These are phyloP conservation scores for Drosophila repletoides DNA, from an alignment of 1,140 invertebrate species.

Conservation along the genomic window DNA sequence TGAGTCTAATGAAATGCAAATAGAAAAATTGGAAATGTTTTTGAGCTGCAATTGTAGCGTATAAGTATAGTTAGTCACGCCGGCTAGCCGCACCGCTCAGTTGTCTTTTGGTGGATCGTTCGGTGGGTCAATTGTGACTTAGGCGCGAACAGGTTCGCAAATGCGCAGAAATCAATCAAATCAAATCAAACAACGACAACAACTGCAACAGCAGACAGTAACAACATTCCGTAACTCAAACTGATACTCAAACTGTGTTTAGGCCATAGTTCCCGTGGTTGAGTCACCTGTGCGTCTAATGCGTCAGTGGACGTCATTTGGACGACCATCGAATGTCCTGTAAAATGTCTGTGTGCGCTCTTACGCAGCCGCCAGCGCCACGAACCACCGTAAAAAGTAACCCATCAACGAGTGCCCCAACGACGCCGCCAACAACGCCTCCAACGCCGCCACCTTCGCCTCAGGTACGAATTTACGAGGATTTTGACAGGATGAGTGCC, in stretches of 20 bases:
- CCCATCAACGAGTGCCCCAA: background rate
- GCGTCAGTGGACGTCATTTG: slow-evolving; percentile 19
- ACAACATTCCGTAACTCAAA: slow-evolving; percentile 2
- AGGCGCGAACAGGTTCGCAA: slow-evolving; percentile 69
- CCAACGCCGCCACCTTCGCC: slow-evolving; percentile 64
- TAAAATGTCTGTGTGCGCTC: slow-evolving; percentile 75
- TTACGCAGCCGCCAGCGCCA: slow-evolving; percentile 41
- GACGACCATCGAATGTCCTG: slow-evolving; percentile 50
- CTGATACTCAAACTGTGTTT: background rate
- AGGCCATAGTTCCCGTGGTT: background rate
- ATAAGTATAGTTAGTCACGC: background rate
- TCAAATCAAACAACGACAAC: background rate
- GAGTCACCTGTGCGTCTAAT: slow-evolving; percentile 23
- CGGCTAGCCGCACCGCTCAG: background rate
- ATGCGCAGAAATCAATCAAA: slow-evolving; percentile 51
- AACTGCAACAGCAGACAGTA: background rate
- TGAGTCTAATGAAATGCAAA: too few relatives aligned
- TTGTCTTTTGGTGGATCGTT: slow-evolving; percentile 1
- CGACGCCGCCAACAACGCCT: slow-evolving; percentile 26
- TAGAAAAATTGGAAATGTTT: too few relatives aligned
- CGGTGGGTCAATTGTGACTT: slow-evolving; percentile 21
- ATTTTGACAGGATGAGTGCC: slow-evolving; percentile 82
- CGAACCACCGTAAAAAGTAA: slow-evolving; percentile 21
- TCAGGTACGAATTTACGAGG: slow-evolving; percentile 81
- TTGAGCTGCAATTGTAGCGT: background rate